Conservation (phyloP, 2,113 vertebrate genomes). For the Xiphophorus hellerii region DNA sequence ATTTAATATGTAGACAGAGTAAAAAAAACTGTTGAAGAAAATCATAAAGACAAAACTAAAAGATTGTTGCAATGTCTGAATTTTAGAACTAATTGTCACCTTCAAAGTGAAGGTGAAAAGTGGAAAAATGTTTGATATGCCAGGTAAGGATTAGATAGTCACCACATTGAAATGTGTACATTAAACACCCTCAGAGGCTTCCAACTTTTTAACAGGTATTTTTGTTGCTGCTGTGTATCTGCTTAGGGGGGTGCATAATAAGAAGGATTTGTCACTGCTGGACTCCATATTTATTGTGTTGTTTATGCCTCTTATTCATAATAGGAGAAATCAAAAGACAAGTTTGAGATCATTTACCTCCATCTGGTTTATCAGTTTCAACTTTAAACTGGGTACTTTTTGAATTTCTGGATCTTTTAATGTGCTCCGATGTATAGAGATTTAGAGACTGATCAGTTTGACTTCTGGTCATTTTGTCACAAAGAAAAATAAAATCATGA, state of each 20-base stretch:
- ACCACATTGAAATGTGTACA: not conserved
- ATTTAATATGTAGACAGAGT: constrained; percentile 4
- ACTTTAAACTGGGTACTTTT: not conserved
- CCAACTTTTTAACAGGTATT: not conserved
- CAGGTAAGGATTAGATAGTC: too few relatives aligned
- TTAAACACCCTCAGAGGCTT: not conserved
- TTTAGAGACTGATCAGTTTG: not conserved
- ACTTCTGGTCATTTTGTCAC: not conserved
- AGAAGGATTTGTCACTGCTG: not conserved
- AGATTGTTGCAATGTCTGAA: too few relatives aligned
- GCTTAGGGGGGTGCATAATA: not conserved
- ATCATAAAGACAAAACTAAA: not conserved
- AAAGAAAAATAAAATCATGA: not conserved
- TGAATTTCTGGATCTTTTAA: too few relatives aligned
- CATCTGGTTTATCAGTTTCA: not conserved
- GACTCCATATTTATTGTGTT: not conserved
- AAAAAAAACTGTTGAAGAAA: not conserved
- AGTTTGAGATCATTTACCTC: not conserved
- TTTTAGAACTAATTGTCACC: too few relatives aligned
- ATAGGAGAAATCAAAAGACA: not conserved
- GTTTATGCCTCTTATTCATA: not conserved
- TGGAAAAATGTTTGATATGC: too few relatives aligned
- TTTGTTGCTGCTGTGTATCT: not conserved
- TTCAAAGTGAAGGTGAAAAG: too few relatives aligned
- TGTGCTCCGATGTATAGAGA: not conserved